Conservation (phyloP, 2,888 invertebrate species). For the Pyrrhosoma nymphula region DNA sequence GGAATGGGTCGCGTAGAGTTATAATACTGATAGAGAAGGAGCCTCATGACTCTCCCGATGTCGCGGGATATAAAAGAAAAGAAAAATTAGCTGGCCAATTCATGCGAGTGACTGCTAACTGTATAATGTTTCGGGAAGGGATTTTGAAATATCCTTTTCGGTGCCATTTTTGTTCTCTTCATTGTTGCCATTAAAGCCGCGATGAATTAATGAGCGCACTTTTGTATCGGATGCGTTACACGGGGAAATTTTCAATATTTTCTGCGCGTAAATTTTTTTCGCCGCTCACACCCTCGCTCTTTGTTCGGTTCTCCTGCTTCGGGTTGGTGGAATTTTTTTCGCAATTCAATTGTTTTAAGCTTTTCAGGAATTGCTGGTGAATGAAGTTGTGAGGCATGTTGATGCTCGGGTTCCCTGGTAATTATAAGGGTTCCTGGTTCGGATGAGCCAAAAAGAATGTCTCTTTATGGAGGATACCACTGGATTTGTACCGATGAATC, state of each 20-base stretch:
- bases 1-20: not conserved
- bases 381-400: not conserved
- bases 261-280: not conserved
- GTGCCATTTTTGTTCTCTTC: not conserved
- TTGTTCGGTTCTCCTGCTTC: not conserved
- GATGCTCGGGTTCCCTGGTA: not conserved
- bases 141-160: not conserved
- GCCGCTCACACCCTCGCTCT: not conserved
- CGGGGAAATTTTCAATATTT: not conserved
- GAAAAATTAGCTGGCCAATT: slow-evolving; percentile 27
- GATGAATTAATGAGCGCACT: slow-evolving; percentile 63
- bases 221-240: slow-evolving; percentile 30
- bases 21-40: not conserved
- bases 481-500: not conserved
- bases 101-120: slow-evolving; percentile 28
- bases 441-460: not conserved
- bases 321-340: not conserved
- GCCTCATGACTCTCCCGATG: not conserved
- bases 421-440: not conserved
- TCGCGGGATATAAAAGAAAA: not conserved
- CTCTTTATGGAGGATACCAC: not conserved
- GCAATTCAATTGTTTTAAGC: slow-evolving; percentile 47
- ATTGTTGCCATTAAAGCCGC: slow-evolving; percentile 16
- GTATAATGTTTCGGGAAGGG: not conserved
- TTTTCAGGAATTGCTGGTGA: slow-evolving; percentile 11